Evolutionary conservation across 2,113 vertebrate species (phyloP).

Genomic region (Saccopteryx leptura): DNA sequence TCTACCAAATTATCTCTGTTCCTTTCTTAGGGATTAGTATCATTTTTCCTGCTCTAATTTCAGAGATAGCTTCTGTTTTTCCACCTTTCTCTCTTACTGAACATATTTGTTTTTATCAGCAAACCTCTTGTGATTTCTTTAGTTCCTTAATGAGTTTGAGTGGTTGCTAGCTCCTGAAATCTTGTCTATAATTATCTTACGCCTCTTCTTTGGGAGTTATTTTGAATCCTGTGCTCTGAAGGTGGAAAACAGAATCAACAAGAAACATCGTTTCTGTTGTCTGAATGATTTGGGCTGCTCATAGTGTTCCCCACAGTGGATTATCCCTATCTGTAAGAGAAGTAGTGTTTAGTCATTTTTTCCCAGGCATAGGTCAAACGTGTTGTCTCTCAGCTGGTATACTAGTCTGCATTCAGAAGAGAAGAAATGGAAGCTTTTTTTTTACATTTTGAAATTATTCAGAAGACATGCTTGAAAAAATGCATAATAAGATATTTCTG

Average conservation of each 20-base stretch:
- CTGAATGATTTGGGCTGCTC: neutral
- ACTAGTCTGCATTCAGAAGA: neutral
- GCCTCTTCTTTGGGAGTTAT: neutral
- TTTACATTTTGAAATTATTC: conserved; percentile 4
- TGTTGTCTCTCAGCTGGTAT: neutral
- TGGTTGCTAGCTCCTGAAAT: neutral
- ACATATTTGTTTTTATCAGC: neutral
- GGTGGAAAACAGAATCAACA: conserved; percentile 9
- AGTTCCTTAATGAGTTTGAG: neutral
- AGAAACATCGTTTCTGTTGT: neutral
- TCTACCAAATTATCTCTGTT: neutral
- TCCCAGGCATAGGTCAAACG: neutral
- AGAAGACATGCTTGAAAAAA: conserved; percentile 41
- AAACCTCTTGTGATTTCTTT: neutral
- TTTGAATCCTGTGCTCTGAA: neutral
- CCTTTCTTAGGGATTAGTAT: neutral
- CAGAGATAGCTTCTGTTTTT: neutral
- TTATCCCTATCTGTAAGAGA: neutral
- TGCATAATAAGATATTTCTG: conserved; percentile 38
- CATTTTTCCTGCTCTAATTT: neutral
- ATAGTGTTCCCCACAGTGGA: neutral
- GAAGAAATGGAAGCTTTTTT: conserved; percentile 32
- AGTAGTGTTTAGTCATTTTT: neutral
- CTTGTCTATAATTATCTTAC: neutral
- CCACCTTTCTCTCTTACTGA: neutral